Conservation (phyloP, 1,140 invertebrate species). For the Coelopa frigida region DNA sequence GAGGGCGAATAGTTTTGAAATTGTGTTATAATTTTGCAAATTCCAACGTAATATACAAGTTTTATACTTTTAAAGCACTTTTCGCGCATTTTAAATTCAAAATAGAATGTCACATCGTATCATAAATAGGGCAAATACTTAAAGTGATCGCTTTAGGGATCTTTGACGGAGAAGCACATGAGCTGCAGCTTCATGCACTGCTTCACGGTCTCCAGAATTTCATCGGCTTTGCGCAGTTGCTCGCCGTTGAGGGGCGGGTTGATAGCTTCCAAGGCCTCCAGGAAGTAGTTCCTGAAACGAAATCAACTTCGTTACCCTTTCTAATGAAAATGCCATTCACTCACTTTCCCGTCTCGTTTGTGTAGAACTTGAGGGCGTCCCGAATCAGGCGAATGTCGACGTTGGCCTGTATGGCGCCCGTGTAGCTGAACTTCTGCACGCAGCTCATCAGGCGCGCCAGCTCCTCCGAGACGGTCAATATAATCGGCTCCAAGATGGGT, state of each 20-base stretch:
- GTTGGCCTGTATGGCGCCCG: slow-evolving; percentile 39
- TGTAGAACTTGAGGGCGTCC: slow-evolving; percentile 35
- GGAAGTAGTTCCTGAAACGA: slow-evolving; percentile 32
- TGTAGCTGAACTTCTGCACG: slow-evolving; percentile 44
- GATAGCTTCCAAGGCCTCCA: slow-evolving; percentile 43
- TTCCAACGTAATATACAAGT: neutral
- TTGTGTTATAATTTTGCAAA: neutral
- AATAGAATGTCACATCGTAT: no score
- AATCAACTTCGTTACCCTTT: neutral
- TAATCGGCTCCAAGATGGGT: slow-evolving; percentile 73
- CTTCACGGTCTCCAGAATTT: slow-evolving; percentile 40
- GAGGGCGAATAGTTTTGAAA: slow-evolving; percentile 6
- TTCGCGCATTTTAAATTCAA: neutral
- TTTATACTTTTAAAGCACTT: neutral
- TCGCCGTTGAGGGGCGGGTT: slow-evolving; percentile 33
- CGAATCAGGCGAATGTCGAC: slow-evolving; percentile 38
- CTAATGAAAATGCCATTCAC: slow-evolving; percentile 1
- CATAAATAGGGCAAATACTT: no score
- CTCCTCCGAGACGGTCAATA: slow-evolving; percentile 87
- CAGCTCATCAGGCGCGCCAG: slow-evolving; percentile 78
- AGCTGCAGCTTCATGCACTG: slow-evolving; percentile 43
- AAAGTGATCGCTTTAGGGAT: slow-evolving; percentile 21
- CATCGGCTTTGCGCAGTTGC: slow-evolving; percentile 37
- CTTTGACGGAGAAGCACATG: slow-evolving; percentile 39
- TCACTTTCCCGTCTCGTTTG: slow-evolving; percentile 42